Conservation (phyloP, 1,140 invertebrate genomes). For the Euglossa dilemma region DNA sequence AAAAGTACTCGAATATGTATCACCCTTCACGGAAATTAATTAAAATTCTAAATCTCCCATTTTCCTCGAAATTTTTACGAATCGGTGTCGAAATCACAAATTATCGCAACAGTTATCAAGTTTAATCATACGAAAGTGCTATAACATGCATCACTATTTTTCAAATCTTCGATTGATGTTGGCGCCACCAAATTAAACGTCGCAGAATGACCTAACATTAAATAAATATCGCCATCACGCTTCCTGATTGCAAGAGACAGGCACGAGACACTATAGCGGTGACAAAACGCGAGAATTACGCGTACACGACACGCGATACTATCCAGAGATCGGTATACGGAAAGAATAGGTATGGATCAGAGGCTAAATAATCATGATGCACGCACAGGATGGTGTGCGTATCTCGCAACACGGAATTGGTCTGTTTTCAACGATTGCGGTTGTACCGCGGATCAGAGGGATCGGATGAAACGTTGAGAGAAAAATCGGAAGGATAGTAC, state of each 20-base stretch:
- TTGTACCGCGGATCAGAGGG: conserved; percentile 64
- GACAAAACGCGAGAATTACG: background rate
- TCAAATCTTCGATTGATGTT: too few relatives aligned
- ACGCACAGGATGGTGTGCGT: background rate
- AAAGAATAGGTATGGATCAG: background rate
- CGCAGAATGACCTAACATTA: background rate
- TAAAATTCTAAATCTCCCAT: too few relatives aligned
- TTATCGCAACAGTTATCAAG: too few relatives aligned
- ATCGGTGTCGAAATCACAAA: too few relatives aligned
- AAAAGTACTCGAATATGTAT: too few relatives aligned
- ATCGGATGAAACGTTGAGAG: conserved; percentile 63
- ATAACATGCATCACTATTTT: too few relatives aligned
- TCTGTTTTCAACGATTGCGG: conserved; percentile 33
- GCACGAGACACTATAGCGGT: background rate
- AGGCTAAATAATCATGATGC: background rate
- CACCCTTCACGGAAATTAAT: too few relatives aligned
- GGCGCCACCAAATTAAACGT: background rate
- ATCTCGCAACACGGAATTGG: conserved; percentile 40
- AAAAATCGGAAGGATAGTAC: conserved; percentile 56
- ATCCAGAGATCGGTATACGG: background rate
- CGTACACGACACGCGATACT: background rate
- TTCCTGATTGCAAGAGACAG: conserved; percentile 5
- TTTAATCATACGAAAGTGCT: too few relatives aligned
- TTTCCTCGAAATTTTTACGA: too few relatives aligned
- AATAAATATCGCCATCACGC: background rate